Percentiles rank a stretch among this genome's conserved stretches.
phyloP scores from a whole-genome alignment of 2,113 vertebrate genomes.

The Chauna torquata region DNA sequence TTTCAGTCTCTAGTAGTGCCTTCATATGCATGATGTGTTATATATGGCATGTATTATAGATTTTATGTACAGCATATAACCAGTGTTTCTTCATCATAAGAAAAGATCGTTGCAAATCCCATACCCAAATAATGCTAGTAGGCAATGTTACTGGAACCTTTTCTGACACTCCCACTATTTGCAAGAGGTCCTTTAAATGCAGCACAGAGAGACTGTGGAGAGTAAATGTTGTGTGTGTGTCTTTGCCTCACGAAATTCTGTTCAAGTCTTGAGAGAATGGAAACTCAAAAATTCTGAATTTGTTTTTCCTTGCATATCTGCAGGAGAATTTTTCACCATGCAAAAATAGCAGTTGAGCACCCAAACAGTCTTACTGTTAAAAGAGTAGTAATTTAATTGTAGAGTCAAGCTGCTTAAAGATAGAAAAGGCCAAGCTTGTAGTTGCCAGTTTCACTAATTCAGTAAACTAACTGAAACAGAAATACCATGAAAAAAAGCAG shows the following conservation, averaged over 20 bases:
- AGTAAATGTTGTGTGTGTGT: background rate
- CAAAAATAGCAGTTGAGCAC: background rate
- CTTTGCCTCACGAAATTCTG: background rate
- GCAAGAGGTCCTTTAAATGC: background rate
- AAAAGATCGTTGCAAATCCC: background rate
- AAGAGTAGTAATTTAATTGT: background rate
- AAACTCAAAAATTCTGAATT: rapidly evolving
- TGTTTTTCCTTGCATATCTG: background rate
- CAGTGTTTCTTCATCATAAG: background rate
- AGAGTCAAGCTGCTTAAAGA: background rate
- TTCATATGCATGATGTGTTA: background rate
- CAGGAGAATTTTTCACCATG: background rate
- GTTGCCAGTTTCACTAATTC: background rate
- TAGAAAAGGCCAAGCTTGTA: background rate
- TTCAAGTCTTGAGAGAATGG: background rate
- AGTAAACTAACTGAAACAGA: background rate
- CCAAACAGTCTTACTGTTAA: background rate
- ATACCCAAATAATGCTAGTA: background rate
- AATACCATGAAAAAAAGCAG: background rate
- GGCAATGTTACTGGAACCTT: background rate
- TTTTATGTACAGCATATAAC: background rate
- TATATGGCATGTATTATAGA: background rate
- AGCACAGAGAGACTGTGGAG: background rate
- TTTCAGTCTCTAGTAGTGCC: background rate
- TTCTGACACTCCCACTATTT: background rate